Base-by-base conservation (phyloP, 2,888 invertebrate species). In the Lithodes maja region DNA sequence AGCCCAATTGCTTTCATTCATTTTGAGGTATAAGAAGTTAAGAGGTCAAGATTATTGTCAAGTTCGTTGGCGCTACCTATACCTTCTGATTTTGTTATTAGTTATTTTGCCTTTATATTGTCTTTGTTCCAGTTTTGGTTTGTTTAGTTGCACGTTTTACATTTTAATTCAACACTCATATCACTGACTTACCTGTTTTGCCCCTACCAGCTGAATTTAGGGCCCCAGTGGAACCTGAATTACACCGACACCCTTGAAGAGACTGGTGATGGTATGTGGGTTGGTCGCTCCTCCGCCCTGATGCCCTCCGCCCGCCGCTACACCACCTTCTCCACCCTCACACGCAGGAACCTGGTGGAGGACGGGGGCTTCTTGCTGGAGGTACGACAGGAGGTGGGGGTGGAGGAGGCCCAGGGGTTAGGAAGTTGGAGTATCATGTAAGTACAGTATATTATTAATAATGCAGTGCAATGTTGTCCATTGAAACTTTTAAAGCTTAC, bases 261-360 rank as follows among this genome's bases (percentile, higher is more conserved):
- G 55, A 68, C 68, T 9, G 52, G 15, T 7, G 86, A 82, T 33
- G 90, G 88, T 49, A 86, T 88, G 33, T 75, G 88, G 86, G 68
- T 90, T 3, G 90, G 90, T 12, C 79, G 83, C 9, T 80, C 80
- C 33, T 86, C 81, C 17, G 77, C 89, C 3, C 69, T 82, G 2
- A 91, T 91, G 91, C 91, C 91, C 17, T 91, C 91, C 1, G 84
- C 83, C 7, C 83, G 89, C 17, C 54, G 80, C 54, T 89, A 89
- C 78, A 87, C 83, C 68, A 81, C 91, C 1, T 82, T 86, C 17
- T 89, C 91, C 33, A 86, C 84, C 49, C 55, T 80, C 17, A 17
- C 55, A 12, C 12, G 5, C n/a, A 12, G n/a, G n/a, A 1, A 17
- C 17, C 12, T 61, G 5, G 9, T 61, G 7, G 71, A 17, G 9